Conservation (phyloP, 2,888 invertebrate species). For the Hirtodrosophila trivittata region DNA sequence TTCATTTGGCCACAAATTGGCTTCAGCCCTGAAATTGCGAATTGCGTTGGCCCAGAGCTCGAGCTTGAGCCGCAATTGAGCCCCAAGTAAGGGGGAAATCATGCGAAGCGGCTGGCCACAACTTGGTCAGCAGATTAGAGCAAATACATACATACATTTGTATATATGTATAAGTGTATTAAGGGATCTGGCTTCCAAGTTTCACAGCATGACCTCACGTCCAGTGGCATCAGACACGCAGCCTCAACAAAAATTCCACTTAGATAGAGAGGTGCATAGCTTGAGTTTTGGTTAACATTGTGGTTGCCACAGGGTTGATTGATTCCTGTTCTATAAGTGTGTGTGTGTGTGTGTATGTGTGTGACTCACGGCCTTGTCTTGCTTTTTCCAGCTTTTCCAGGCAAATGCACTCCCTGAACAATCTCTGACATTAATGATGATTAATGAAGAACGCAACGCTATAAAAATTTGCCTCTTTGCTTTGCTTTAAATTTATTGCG, state of each 20-base stretch:
- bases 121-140: slow-evolving; percentile 80
- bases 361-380: slow-evolving; percentile 63
- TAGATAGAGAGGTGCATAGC: not conserved
- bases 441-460: slow-evolving; percentile 66
- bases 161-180: slow-evolving; percentile 2
- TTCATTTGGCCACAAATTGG: slow-evolving; percentile 75
- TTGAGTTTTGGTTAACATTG: slow-evolving; percentile 7
- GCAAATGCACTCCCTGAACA: slow-evolving; percentile 53
- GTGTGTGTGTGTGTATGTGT: not conserved
- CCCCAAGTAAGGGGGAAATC: slow-evolving; percentile 66
- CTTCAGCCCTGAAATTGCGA: slow-evolving; percentile 54
- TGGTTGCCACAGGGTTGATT: slow-evolving; percentile 58
- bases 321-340: slow-evolving; percentile 48
- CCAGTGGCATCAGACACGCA: slow-evolving; percentile 45
- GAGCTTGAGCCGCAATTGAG: slow-evolving; percentile 45
- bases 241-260: slow-evolving; percentile 19
- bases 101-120: slow-evolving; percentile 73
- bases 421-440: slow-evolving; percentile 75
- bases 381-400: slow-evolving; percentile 79
- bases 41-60: slow-evolving; percentile 13
- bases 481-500: slow-evolving; percentile 64
- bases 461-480: slow-evolving; percentile 48
- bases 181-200: slow-evolving; percentile 14
- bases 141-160: slow-evolving; percentile 28
- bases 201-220: slow-evolving; percentile 71